Evolutionary conservation across 2,113 vertebrate species (phyloP).

Genomic region (Trachemys scripta): DNA sequence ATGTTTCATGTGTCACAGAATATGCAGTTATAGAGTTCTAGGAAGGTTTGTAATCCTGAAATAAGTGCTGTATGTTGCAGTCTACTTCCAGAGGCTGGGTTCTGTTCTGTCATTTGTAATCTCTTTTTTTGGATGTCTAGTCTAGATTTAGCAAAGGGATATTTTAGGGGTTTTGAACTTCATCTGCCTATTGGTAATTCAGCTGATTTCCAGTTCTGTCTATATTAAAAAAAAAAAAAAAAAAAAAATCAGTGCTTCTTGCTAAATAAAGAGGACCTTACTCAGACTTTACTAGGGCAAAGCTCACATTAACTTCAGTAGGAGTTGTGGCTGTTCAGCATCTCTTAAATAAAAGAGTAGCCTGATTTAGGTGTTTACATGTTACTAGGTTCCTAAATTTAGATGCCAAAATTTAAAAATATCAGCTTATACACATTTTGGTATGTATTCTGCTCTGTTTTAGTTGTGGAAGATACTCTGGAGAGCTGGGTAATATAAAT

Average conservation of each 20-base stretch:
- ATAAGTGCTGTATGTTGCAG: constrained; percentile 44
- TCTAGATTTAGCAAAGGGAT: constrained; percentile 36
- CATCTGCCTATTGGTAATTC: constrained; percentile 42
- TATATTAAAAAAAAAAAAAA: constrained; percentile 44
- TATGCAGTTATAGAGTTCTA: not conserved
- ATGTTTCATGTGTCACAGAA: constrained; percentile 59
- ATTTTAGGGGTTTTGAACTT: constrained; percentile 59
- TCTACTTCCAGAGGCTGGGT: constrained; percentile 44
- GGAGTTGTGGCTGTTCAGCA: constrained; percentile 21
- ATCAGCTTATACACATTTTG: no score
- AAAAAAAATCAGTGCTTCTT: constrained; percentile 51
- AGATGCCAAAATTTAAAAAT: no score
- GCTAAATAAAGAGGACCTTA: constrained; percentile 25
- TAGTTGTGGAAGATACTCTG: not conserved
- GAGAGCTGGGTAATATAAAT: not conserved
- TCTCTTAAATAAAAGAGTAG: constrained; percentile 1
- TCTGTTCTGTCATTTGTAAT: constrained; percentile 47
- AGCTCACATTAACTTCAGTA: constrained; percentile 46
- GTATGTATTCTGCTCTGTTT: not conserved
- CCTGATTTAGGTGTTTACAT: not conserved
- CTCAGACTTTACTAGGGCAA: constrained; percentile 39
- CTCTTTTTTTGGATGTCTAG: not conserved
- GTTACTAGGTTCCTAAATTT: not conserved
- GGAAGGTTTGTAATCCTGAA: constrained; percentile 66
- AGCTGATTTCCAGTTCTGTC: constrained; percentile 40